Conservation (phyloP, 2,113 vertebrate species). For the mouse (Mus musculus) region GRCm39 chr1:61247001-61247500, state of each 20-base stretch:
- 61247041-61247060: constrained; percentile 15
- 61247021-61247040: constrained; percentile 23
- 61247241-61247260: constrained; percentile 59
- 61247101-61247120: constrained; percentile 29
- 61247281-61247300: constrained; percentile 51
- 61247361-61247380: too few relatives aligned
- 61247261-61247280: constrained; percentile 35
- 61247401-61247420: background rate
- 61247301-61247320: constrained; percentile 17
- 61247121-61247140: constrained; percentile 18
- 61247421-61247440: background rate
- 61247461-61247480: constrained; percentile 55
- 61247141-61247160: constrained; percentile 18
- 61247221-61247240: constrained; percentile 69
- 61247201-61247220: constrained; percentile 51
- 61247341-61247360: background rate
- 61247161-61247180: constrained; percentile 45
- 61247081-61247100: constrained; percentile 15
- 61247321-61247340: constrained; percentile 33
- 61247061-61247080: constrained; percentile 30
- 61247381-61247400: rapidly evolving
- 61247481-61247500: constrained; percentile 8
- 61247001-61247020: constrained; percentile 18
- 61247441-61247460: constrained; percentile 48
- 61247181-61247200: constrained; percentile 49